Conservation (phyloP, 2,888 invertebrate species). For the Synanthedon tipuliformis region DNA sequence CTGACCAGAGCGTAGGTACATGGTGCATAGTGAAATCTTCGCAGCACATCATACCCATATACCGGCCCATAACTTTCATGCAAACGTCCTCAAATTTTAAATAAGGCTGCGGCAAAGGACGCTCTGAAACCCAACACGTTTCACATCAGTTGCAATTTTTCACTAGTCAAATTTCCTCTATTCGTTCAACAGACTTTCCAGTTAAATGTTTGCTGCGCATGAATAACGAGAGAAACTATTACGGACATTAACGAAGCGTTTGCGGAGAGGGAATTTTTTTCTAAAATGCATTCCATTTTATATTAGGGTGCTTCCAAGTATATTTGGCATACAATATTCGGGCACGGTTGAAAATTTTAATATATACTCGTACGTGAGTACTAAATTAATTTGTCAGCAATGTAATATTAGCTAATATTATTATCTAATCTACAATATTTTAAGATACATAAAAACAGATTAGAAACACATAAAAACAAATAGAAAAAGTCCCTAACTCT, state of each 20-base stretch:
- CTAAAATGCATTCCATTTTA: conserved; percentile 55
- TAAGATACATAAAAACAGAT: too few species aligned
- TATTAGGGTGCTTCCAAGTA: conserved; percentile 19
- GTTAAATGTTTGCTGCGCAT: neutral
- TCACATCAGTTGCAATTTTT: neutral
- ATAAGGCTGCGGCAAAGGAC: conserved; percentile 31
- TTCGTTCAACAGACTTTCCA: neutral
- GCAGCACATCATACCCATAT: conserved; percentile 49
- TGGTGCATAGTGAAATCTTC: conserved; percentile 43
- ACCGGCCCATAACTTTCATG: conserved; percentile 35
- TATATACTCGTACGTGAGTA: too few species aligned
- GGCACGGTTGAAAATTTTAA: too few species aligned
- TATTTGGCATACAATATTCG: too few species aligned
- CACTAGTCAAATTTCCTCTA: neutral
- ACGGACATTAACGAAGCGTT: conserved; percentile 43
- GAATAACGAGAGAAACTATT: conserved; percentile 29
- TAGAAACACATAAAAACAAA: too few species aligned
- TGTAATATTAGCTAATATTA: too few species aligned
- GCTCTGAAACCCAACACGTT: conserved; percentile 24
- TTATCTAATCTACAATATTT: too few species aligned
- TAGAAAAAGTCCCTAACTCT: too few species aligned
- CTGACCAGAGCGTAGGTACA: conserved; percentile 37
- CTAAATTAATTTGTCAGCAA: too few species aligned
- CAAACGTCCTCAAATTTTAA: conserved; percentile 41
- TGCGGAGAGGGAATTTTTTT: conserved; percentile 34